These are phyloP conservation scores for Philereme transversata DNA, from an alignment of 2,888 invertebrate genomes.

Conservation along the genomic window DNA sequence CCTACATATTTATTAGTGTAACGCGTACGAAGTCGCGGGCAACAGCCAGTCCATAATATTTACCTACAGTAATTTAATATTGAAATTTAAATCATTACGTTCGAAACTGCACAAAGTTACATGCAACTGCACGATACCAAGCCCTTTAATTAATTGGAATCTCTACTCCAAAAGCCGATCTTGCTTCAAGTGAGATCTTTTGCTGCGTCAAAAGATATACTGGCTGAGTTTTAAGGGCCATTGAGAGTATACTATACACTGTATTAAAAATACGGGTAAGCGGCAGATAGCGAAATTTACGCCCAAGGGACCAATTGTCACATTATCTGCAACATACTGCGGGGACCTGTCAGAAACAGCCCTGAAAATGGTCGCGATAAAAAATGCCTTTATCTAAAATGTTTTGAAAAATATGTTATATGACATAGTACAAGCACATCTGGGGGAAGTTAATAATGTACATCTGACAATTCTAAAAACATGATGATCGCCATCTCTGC, in stretches of 20 bases:
- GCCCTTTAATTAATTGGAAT: conserved; percentile 31
- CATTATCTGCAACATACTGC: conserved; percentile 49
- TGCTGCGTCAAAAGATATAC: conserved; percentile 35
- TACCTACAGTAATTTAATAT: not conserved
- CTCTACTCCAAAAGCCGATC: conserved; percentile 16
- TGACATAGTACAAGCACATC: too few species aligned
- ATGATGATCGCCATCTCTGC: too few species aligned
- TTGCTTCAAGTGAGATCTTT: conserved; percentile 34
- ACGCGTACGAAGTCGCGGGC: too few species aligned
- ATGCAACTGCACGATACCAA: conserved; percentile 3
- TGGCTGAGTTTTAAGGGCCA: too few species aligned
- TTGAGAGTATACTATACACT: too few species aligned
- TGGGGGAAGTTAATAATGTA: too few species aligned
- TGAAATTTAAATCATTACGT: too few species aligned
- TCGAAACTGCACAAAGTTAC: too few species aligned
- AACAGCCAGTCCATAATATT: not conserved
- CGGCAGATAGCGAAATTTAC: conserved; percentile 39
- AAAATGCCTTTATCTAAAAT: conserved; percentile 16
- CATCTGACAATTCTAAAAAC: too few species aligned
- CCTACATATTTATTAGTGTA: too few species aligned
- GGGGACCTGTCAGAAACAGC: conserved; percentile 25
- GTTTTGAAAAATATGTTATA: not conserved
- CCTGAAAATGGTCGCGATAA: conserved; percentile 8
- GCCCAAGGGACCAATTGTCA: conserved; percentile 46
- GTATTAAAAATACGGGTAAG: conserved; percentile 31